phyloP scores from a whole-genome alignment of 2,113 vertebrate species.

The Onychostruthus taczanowskii region DNA sequence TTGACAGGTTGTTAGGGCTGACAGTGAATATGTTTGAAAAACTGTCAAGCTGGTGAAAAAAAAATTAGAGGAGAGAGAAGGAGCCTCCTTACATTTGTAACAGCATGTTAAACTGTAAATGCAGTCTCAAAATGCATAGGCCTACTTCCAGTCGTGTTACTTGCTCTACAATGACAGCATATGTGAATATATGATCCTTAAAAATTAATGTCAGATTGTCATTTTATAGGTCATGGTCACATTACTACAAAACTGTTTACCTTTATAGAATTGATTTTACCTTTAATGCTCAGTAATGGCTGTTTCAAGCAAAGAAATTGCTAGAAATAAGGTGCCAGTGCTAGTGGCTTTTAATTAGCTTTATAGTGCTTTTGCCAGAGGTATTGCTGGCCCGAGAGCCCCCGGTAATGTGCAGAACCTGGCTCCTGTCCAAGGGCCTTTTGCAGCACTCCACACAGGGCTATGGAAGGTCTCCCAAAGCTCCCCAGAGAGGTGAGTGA shows the following conservation, averaged over 20 bases:
- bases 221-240: conserved; percentile 66
- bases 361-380: not conserved
- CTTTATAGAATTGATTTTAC: conserved; percentile 66
- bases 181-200: conserved; percentile 69
- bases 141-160: conserved; percentile 60
- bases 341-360: conserved; percentile 39
- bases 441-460: not conserved
- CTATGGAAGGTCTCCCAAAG: not conserved
- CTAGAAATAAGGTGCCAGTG: not conserved
- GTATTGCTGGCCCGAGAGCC: not conserved
- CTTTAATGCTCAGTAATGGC: conserved; percentile 55
- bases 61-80: conserved; percentile 77
- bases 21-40: conserved; percentile 92
- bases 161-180: conserved; percentile 61
- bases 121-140: conserved; percentile 55
- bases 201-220: conserved; percentile 75
- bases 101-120: conserved; percentile 74
- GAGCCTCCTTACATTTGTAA: conserved; percentile 75
- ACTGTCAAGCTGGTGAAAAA: conserved; percentile 88
- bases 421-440: not conserved
- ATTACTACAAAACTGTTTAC: conserved; percentile 71
- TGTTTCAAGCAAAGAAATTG: not conserved
- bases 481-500: not conserved
- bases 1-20: conserved; percentile 90
- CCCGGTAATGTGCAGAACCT: not conserved